A percentile compares a stretch with the other conserved stretches of the same genome.
phyloP scores from a whole-genome alignment of 2,113 vertebrate genomes.

The Pseudopodoces humilis region DNA sequence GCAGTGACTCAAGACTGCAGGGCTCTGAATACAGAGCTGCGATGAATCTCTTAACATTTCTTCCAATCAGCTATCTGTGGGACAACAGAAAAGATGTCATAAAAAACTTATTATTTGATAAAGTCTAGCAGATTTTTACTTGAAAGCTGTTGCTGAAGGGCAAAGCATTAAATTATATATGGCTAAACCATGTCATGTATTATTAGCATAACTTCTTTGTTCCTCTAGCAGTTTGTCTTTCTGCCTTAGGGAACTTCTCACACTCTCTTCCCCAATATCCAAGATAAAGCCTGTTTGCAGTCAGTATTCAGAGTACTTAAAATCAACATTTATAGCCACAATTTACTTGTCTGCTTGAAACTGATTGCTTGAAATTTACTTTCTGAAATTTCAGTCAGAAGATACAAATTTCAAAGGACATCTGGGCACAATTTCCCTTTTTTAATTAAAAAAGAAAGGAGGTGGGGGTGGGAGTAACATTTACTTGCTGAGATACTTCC shows the following conservation, averaged over 20 bases:
- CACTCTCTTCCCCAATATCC: background rate
- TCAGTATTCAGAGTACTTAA: background rate
- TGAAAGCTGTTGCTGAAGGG: background rate
- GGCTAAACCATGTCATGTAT: background rate
- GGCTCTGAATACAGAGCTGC: background rate
- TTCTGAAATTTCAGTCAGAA: background rate
- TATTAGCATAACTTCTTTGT: background rate
- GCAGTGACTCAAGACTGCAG: background rate
- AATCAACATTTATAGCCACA: background rate
- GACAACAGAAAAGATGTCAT: background rate
- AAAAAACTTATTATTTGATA: background rate
- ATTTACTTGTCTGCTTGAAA: background rate
- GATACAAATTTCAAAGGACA: background rate
- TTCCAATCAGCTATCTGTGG: background rate
- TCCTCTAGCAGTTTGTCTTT: background rate
- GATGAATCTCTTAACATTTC: background rate
- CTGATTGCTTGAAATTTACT: background rate
- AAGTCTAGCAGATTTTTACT: background rate
- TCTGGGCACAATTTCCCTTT: background rate
- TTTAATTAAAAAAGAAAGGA: background rate
- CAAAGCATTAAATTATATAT: background rate
- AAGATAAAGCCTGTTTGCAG: background rate
- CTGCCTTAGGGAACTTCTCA: background rate
- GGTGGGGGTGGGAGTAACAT: rapidly evolving
- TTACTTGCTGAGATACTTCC: background rate